Evolutionary conservation across 2,888 invertebrate species (phyloP).

Genomic region (Hetaerina titia): DNA sequence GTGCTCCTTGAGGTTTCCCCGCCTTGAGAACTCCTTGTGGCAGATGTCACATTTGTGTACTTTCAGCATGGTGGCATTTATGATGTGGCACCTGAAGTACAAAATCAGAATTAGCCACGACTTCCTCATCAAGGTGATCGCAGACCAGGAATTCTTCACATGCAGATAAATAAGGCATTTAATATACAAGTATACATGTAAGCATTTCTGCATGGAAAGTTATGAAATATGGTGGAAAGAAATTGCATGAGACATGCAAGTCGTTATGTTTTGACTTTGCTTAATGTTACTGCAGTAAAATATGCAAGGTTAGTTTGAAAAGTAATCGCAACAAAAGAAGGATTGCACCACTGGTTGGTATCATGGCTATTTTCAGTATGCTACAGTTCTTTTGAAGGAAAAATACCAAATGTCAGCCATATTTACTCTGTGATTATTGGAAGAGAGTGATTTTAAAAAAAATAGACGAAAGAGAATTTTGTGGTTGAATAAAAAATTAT

Average conservation of each 20-base stretch:
- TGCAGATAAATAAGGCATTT: not conserved
- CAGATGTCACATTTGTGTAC: constrained; percentile 41
- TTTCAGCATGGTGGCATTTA: not conserved
- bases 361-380: no score
- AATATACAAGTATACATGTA: not conserved
- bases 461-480: no score
- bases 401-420: no score
- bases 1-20: constrained; percentile 16
- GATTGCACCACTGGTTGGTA: no score
- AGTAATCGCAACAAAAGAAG: no score
- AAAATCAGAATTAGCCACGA: not conserved
- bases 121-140: not conserved
- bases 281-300: not conserved
- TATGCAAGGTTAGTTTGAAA: no score
- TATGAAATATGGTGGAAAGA: not conserved
- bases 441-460: no score
- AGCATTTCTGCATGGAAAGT: not conserved
- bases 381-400: no score
- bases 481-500: no score
- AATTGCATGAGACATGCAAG: not conserved
- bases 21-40: not conserved
- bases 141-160: not conserved
- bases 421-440: no score
- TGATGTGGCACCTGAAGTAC: constrained; percentile 31
- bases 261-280: not conserved